Base-by-base conservation (phyloP, 2,113 vertebrate genomes). In the Siphamia tubifer region DNA sequence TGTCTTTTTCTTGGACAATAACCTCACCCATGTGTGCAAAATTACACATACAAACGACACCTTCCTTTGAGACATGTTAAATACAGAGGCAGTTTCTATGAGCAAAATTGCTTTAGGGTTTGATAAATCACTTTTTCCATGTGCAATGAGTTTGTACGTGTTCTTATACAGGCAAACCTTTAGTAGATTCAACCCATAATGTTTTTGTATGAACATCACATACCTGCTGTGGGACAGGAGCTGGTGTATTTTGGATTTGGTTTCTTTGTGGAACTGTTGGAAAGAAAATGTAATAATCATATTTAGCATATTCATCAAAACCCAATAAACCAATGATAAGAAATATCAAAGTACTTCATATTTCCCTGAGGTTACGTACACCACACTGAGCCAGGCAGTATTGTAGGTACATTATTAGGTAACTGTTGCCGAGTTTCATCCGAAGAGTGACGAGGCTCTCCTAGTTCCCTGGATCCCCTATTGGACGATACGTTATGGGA, bases 171-270 rank as follows among this genome's bases (percentile, higher is more conserved):
- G n/a, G n/a, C n/a, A n/a, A n/a, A n/a, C n/a, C n/a, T n/a, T n/a
- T n/a, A n/a, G n/a, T n/a, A n/a, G n/a, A n/a, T n/a, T n/a, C n/a
- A n/a, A n/a, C n/a, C n/a, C n/a, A n/a, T n/a, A n/a, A 30, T 8
- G 4, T 9, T 17, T n/a, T 28, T 3, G n/a, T 27, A 52, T 17
- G 19, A 12, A 10, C 25, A 7, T 39, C 36, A 13, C 8, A n/a
- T 88, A 95, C 94, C 94, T 94, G 92, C 56, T 81, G 6, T 1
- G 88, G 86, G 0, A 15, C 6, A 13, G 83, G 40, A 25, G 73
- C 17, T 21, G 79, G 12, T 8, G 54, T 38, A 11, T 25, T 82
- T 13, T 60, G 84, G 2, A 12, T 49, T 47, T 56, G 61, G 34
- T 31, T 85, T 43, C 67, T 80, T 8, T 70, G 81, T 13, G 66